These are phyloP conservation scores for Dendrolimus houi DNA, from an alignment of 2,888 invertebrate species.

Conservation along the genomic window DNA sequence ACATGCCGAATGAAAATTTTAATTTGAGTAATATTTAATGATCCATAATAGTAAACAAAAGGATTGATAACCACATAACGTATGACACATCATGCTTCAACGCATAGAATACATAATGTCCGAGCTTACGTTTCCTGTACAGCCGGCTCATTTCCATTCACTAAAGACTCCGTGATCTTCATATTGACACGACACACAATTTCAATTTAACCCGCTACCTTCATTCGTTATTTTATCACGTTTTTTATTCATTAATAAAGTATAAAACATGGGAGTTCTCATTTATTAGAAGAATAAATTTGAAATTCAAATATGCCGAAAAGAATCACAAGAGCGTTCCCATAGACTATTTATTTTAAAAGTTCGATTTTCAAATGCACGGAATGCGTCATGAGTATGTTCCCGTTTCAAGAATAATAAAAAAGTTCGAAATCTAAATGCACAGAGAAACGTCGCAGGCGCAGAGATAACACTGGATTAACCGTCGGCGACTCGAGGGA, in stretches of 20 bases:
- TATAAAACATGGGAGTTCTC: no score
- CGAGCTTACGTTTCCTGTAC: constrained; percentile 29
- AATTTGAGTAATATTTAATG: no score
- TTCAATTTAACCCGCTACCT: constrained; percentile 7
- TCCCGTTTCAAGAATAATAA: background rate
- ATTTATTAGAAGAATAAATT: background rate
- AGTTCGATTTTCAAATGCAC: background rate
- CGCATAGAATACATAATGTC: constrained; percentile 5
- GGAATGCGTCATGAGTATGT: background rate
- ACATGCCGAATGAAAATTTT: no score
- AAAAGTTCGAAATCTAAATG: no score
- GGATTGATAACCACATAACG: background rate
- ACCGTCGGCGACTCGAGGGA: constrained; percentile 31
- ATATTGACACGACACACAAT: constrained; percentile 19
- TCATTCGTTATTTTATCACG: constrained; percentile 8
- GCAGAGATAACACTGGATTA: constrained; percentile 32
- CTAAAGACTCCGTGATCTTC: constrained; percentile 51
- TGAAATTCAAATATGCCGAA: background rate
- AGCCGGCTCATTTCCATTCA: constrained; percentile 23
- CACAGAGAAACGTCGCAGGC: constrained; percentile 24
- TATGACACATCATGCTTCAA: constrained; percentile 2
- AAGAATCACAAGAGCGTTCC: background rate
- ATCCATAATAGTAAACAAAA: no score
- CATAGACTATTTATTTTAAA: no score
- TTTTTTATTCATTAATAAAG: background rate